These are phyloP conservation scores for Basileuterus tristriatus DNA, from an alignment of 2,797 vertebrate species.

Conservation along the genomic window DNA sequence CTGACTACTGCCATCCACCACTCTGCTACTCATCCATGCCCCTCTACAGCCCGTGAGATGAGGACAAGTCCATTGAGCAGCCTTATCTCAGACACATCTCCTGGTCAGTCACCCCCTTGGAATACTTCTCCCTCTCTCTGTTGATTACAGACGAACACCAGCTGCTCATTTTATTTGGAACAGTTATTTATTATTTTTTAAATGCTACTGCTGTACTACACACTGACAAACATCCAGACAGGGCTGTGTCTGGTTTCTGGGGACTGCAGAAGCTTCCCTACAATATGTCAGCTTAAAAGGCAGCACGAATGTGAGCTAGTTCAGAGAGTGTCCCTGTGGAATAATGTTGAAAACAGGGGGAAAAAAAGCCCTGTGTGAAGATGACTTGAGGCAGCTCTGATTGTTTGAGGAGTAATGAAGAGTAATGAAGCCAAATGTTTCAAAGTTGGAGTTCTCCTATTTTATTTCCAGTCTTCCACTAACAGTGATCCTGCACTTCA, in stretches of 20 bases:
- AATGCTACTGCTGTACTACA: neutral
- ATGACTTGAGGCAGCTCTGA: conserved; percentile 27
- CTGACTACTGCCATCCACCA: conserved; percentile 25
- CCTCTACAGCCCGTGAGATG: neutral
- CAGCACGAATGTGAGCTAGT: neutral
- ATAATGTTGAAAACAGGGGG: neutral
- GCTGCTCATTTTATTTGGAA: neutral
- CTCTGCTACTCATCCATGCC: neutral
- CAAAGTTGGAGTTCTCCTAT: conserved; percentile 17
- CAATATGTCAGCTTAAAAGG: neutral
- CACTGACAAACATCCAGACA: neutral
- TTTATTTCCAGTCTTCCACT: conserved; percentile 21
- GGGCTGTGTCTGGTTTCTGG: neutral
- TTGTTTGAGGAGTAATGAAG: conserved; percentile 24
- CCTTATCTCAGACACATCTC: neutral
- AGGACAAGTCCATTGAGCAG: neutral
- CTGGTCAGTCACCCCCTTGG: neutral
- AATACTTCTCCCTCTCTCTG: neutral
- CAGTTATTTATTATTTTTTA: neutral
- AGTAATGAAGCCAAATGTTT: conserved; percentile 44
- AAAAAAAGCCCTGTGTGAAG: neutral
- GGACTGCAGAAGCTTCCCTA: neutral
- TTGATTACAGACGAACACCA: neutral
- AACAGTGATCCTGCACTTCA: neutral
- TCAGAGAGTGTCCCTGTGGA: neutral